Base-by-base conservation (phyloP, 2,113 vertebrate genomes). In the Arenaria interpres region DNA sequence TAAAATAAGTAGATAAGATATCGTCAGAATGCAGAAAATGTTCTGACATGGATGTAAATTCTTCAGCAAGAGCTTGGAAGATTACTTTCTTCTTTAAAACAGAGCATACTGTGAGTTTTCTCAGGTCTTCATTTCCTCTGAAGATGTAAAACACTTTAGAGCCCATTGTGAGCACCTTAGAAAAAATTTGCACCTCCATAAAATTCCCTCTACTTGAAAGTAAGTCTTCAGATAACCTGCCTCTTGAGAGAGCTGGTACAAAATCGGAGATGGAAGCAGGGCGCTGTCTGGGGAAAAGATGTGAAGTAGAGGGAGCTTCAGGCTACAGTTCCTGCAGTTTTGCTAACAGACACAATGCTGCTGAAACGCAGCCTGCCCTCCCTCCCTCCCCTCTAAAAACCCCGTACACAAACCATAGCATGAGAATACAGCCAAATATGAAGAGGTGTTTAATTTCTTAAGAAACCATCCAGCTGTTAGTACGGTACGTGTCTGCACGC, bases 281-380 rank as follows among this genome's bases (percentile, higher is more conserved):
- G 20, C 3, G 1, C 20, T 56, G 54, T 4, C 2, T 60, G 60
- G 27, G 45, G 45, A 43, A 69, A 69, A 41, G 62, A 43, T 0
- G 0, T 0, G 30, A 64, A 76, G 53, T 57, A 66, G 79, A 69
- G 48, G 21, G 62, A 62, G 24, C 51, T 63, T 74, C 73, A n/a
- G 21, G 14, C 8, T 22, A 2, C 37, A 48, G n/a, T 39, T 63
- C 46, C 71, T 14, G 51, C 54, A 28, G 60, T 67, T 74, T 16
- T 50, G 41, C 39, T 64, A 16, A 53, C 39, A 17, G 0, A 0
- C 0, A 0, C 19, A 2, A 32, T 39, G 71, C 91, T 83, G 28
- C 86, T 30, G 53, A 46, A 79, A 46, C 5, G 5, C 63, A 79
- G 60, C 66, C 30, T 54, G 64, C 18, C 25, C 25, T 48, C n/a